phyloP scores from a whole-genome alignment of 2,888 invertebrate genomes.

The Beris chalybata region DNA sequence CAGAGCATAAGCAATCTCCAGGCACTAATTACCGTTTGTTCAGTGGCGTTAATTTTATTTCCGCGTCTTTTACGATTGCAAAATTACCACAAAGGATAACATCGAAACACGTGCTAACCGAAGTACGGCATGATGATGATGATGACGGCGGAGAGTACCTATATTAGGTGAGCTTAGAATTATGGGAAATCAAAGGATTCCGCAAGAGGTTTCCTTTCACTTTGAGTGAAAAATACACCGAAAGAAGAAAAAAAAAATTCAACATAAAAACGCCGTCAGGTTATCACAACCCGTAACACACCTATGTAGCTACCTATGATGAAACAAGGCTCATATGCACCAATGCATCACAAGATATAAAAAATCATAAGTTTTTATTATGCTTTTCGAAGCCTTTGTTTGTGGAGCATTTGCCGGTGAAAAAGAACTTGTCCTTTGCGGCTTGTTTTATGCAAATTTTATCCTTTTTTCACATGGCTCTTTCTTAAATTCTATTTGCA shows the following conservation, averaged over 20 bases:
- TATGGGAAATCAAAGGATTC: conserved; percentile 24
- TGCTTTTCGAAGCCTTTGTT: conserved; percentile 23
- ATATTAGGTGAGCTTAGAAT: conserved; percentile 20
- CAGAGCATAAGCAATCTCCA: conserved; percentile 32
- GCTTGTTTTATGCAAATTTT: conserved; percentile 5
- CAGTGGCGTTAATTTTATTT: conserved; percentile 38
- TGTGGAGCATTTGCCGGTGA: neutral
- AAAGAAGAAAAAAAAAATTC: conserved; percentile 14
- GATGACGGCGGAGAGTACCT: conserved; percentile 6
- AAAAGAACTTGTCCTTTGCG: neutral
- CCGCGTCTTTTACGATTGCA: conserved; percentile 37
- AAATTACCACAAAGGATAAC: conserved; percentile 33
- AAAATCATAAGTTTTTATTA: neutral
- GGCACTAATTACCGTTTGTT: conserved; percentile 38
- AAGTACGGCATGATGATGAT: neutral
- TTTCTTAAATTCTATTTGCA: conserved; percentile 18
- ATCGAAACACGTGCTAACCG: conserved; percentile 31
- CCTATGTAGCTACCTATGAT: neutral
- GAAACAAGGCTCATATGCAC: neutral
- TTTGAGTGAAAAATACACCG: conserved; percentile 13
- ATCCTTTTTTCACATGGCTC: conserved; percentile 5
- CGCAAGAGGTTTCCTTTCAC: conserved; percentile 23
- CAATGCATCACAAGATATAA: conserved; percentile 17
- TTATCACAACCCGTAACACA: conserved; percentile 20
- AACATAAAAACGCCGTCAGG: conserved; percentile 13